phyloP scores from a whole-genome alignment of 2,888 invertebrate species.

The Rhagonycha fulva region DNA sequence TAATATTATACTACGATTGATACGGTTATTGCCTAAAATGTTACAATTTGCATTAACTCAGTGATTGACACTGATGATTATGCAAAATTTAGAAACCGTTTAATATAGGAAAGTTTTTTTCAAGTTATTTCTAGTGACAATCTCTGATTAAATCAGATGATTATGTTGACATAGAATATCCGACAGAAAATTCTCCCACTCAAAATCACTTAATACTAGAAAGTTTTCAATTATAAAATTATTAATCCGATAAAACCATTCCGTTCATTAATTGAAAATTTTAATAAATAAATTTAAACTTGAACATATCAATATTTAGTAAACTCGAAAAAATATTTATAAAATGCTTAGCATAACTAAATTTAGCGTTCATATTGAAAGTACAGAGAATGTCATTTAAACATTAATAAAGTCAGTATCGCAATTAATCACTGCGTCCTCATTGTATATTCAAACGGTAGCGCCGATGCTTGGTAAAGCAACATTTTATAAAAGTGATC shows the following conservation, averaged over 20 bases:
- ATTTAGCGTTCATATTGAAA: conserved; percentile 32
- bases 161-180: background rate
- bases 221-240: background rate
- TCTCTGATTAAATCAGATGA: background rate
- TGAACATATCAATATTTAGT: background rate
- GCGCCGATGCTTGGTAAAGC: conserved; percentile 22
- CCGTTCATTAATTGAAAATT: background rate
- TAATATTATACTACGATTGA: background rate
- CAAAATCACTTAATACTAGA: background rate
- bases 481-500: conserved; percentile 32
- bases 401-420: conserved; percentile 35
- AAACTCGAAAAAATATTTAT: background rate
- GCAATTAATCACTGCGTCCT: conserved; percentile 34
- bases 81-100: background rate
- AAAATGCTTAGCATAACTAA: conserved; percentile 34
- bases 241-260: background rate
- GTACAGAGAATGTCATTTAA: conserved; percentile 35
- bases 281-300: background rate
- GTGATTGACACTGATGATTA: background rate
- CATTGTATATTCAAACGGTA: conserved; percentile 35
- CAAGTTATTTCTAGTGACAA: background rate
- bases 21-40: background rate
- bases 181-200: background rate
- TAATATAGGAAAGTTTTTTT: background rate
- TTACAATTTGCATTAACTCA: background rate